Evolutionary conservation across 2,888 invertebrate genomes (phyloP).

Genomic region (Heliconius ismenius): DNA sequence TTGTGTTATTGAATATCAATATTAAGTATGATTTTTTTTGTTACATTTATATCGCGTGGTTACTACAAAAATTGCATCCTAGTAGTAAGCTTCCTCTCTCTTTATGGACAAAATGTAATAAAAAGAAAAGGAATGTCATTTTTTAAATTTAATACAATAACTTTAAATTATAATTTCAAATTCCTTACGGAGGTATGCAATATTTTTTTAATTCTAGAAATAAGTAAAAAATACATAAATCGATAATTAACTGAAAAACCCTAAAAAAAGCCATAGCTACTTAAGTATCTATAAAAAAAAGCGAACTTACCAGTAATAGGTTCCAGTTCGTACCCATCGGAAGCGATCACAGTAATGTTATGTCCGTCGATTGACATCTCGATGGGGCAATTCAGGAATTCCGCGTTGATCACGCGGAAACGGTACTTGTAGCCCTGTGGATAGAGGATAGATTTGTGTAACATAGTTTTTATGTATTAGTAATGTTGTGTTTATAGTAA

Average conservation of each 20-base stretch:
- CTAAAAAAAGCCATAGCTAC: too few species aligned
- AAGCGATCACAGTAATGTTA: slow-evolving; percentile 87
- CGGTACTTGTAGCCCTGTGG: slow-evolving; percentile 87
- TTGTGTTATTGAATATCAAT: slow-evolving; percentile 1
- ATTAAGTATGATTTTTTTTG: background rate
- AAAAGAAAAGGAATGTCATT: too few species aligned
- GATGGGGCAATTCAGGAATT: slow-evolving; percentile 93
- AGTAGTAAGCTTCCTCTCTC: too few species aligned
- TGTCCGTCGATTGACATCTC: slow-evolving; percentile 92
- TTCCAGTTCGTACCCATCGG: slow-evolving; percentile 90
- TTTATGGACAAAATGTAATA: too few species aligned
- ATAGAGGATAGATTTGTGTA: slow-evolving; percentile 43
- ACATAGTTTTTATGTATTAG: background rate
- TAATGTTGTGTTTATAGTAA: background rate
- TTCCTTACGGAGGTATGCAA: too few species aligned
- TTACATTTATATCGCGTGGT: too few species aligned
- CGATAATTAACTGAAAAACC: background rate
- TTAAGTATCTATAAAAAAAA: slow-evolving; percentile 19
- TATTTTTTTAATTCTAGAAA: too few species aligned
- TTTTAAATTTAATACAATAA: too few species aligned
- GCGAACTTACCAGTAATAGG: slow-evolving; percentile 85
- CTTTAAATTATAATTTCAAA: too few species aligned
- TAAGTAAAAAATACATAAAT: background rate
- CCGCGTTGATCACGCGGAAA: slow-evolving; percentile 91
- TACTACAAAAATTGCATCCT: too few species aligned